Conservation (phyloP, 1,140 invertebrate genomes). For the Drosophila sproati region DNA sequence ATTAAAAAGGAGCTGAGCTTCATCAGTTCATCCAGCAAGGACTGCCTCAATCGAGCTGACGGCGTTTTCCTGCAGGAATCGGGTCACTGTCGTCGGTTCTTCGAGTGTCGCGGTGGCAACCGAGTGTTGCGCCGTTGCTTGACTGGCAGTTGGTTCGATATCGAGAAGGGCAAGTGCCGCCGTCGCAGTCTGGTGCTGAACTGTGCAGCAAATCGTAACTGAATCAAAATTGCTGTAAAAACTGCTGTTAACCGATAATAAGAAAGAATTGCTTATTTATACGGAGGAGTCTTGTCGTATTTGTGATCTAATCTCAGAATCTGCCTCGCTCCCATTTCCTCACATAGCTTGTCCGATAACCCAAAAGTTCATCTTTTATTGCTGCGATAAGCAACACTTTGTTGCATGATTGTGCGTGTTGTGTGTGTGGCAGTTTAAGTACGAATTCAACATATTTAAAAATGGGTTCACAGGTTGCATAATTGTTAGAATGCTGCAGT, state of each 20-base stretch:
- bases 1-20: neutral
- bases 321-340: no score
- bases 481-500: no score
- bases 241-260: no score
- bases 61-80: slow-evolving; percentile 48
- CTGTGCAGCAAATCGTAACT: slow-evolving; percentile 60
- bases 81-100: slow-evolving; percentile 55
- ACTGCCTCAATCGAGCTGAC: slow-evolving; percentile 30
- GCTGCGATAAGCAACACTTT: no score
- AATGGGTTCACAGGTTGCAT: no score
- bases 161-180: slow-evolving; percentile 46
- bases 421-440: no score
- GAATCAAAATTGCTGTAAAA: neutral
- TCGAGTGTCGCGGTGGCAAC: slow-evolving; percentile 38
- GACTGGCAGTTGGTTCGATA: slow-evolving; percentile 55
- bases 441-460: no score
- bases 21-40: slow-evolving; percentile 9
- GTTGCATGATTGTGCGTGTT: no score
- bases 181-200: slow-evolving; percentile 40
- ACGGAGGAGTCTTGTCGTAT: no score
- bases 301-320: no score
- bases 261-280: no score
- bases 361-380: neutral
- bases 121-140: slow-evolving; percentile 40
- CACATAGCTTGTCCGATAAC: neutral